These are phyloP conservation scores for Vulpes lagopus DNA, from an alignment of 2,113 vertebrate genomes.

Conservation along the genomic window DNA sequence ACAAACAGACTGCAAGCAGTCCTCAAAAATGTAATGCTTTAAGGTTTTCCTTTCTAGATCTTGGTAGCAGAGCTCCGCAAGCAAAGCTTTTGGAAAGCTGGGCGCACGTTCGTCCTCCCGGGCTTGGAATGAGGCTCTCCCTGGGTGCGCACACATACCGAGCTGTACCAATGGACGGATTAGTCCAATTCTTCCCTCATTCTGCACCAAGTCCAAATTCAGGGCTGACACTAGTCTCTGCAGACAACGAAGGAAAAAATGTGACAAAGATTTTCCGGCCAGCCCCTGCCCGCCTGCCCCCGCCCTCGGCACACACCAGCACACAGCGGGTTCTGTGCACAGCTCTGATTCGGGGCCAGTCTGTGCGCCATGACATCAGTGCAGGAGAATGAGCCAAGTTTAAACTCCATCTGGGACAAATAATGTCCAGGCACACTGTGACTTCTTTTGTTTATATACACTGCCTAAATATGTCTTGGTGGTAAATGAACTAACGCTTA, in stretches of 20 bases:
- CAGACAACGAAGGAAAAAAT: slow-evolving; percentile 70
- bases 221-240: slow-evolving; percentile 67
- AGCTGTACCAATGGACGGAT: slow-evolving; percentile 34
- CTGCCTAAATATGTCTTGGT: slow-evolving; percentile 80
- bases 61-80: not conserved
- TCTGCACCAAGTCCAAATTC: slow-evolving; percentile 65
- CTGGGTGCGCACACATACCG: not conserved
- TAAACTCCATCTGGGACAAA: slow-evolving; percentile 86
- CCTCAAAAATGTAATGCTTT: slow-evolving; percentile 24
- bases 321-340: slow-evolving; percentile 73
- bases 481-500: slow-evolving; percentile 82
- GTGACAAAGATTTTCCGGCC: slow-evolving; percentile 83
- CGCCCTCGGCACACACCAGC: slow-evolving; percentile 63
- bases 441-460: slow-evolving; percentile 86
- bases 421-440: slow-evolving; percentile 73
- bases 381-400: slow-evolving; percentile 79
- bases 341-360: slow-evolving; percentile 65
- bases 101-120: not conserved
- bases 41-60: slow-evolving; percentile 23
- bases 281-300: slow-evolving; percentile 37
- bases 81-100: not conserved
- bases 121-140: not conserved
- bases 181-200: slow-evolving; percentile 69
- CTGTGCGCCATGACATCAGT: slow-evolving; percentile 84
- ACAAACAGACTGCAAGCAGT: not conserved